Base-by-base conservation (phyloP, 2,888 invertebrate genomes). In the Aspidiotus rigidus region DNA sequence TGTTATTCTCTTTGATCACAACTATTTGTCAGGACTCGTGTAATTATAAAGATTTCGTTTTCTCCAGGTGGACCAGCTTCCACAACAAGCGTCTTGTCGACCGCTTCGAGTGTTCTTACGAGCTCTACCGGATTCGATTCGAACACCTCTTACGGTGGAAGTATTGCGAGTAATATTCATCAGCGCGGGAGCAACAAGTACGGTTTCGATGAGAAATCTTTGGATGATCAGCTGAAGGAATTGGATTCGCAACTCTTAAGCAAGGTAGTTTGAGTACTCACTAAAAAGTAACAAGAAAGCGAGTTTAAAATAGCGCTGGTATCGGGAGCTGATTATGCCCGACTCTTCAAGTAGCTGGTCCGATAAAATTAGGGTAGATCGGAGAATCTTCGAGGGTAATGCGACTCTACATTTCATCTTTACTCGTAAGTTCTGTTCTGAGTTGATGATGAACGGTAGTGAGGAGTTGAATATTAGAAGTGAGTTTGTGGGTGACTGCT, bases 201-300 rank as follows among this genome's bases (percentile, higher is more conserved):
- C 74, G 82, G 85, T 73, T 88, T 87, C 79, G 88, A 88, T 79
- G 85, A 86, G 77, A 85, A 88, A 74, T 86, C 87, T 53, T 81
- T 89, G 75, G 89, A 89, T 78, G 87, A 87, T 79, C 88, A 89
- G 78, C 81, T 90, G 74, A 89, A 89, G 77, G 89, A 89, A 79
- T 83, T 90, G 74, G 89, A 90, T 80, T 88, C 87, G 72, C 88
- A 89, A 73, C 82, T 87, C 42, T 71, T 75, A 62, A 75, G 75
- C 74, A 75, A 75, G 75, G 75, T 75, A 75, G 62, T 62, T 59
- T 67, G 53, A 49, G 42, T 67, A 49, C 59, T 67, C 59, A 67
- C 49, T 28, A 28, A 28, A 28, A 28, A 28, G 28, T 28, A 28
- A 28, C 28, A 28, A 28, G 28, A 28, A 28, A 28, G 28, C 28